Evolutionary conservation across 2,888 invertebrate genomes (phyloP).

Genomic region (Drosophila dives): DNA sequence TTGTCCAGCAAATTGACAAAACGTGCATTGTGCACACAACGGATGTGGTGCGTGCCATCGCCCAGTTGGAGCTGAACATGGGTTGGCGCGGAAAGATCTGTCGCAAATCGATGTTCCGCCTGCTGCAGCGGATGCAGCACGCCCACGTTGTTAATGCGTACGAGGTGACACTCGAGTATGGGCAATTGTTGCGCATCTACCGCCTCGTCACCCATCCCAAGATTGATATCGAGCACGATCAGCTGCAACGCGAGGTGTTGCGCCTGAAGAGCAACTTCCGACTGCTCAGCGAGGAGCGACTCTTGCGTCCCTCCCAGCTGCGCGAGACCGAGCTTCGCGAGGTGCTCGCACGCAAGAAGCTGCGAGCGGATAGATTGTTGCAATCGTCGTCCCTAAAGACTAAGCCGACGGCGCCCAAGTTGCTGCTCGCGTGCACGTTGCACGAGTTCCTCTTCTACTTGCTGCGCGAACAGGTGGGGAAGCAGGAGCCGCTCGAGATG

Average conservation of each 20-base stretch:
- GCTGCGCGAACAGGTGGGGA: constrained; percentile 86
- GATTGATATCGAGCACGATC: constrained; percentile 69
- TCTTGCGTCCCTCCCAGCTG: constrained; percentile 27
- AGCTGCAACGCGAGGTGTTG: constrained; percentile 72
- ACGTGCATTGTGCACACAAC: constrained; percentile 87
- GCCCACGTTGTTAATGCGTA: constrained; percentile 68
- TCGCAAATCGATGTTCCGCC: constrained; percentile 87
- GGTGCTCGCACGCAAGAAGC: constrained; percentile 26
- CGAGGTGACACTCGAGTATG: constrained; percentile 74
- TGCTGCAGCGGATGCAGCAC: constrained; percentile 87
- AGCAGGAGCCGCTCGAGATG: constrained; percentile 67
- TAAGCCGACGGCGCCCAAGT: constrained; percentile 85
- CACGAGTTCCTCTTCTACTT: constrained; percentile 90
- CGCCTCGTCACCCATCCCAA: constrained; percentile 82
- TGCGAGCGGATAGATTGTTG: constrained; percentile 11
- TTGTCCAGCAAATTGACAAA: constrained; percentile 87
- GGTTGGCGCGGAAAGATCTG: constrained; percentile 87
- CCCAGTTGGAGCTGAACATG: constrained; percentile 86
- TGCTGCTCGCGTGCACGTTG: constrained; percentile 88
- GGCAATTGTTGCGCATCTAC: constrained; percentile 68
- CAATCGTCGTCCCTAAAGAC: not conserved
- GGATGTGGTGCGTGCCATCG: constrained; percentile 86
- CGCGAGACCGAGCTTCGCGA: constrained; percentile 40
- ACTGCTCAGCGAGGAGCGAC: constrained; percentile 68
- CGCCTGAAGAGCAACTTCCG: constrained; percentile 77